A percentile compares a stretch with the other conserved stretches of the same genome.
phyloP scores from a whole-genome alignment of 2,113 vertebrate genomes.

The Hystrix brachyura region DNA sequence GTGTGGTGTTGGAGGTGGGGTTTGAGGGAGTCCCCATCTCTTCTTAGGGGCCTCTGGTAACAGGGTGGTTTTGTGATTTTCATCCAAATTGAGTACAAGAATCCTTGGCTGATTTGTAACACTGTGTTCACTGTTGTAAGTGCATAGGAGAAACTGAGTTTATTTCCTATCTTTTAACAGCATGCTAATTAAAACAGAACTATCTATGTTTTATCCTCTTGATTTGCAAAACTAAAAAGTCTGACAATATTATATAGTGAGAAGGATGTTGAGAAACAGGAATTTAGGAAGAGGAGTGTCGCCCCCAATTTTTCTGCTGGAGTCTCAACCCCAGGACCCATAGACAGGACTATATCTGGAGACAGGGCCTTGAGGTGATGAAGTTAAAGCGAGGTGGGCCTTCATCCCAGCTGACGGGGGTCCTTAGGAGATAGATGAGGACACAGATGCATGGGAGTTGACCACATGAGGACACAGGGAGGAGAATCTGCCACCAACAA shows the following conservation, averaged over 20 bases:
- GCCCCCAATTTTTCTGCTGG: background rate
- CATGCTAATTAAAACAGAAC: background rate
- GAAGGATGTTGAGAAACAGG: background rate
- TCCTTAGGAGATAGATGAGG: background rate
- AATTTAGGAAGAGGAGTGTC: background rate
- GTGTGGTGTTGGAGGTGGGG: background rate
- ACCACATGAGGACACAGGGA: background rate
- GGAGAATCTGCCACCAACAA: background rate
- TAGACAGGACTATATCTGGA: background rate
- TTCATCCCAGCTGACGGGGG: background rate
- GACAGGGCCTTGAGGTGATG: background rate
- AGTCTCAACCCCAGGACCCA: background rate
- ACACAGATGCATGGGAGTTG: too few relatives aligned
- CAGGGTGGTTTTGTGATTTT: background rate
- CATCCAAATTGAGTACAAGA: background rate
- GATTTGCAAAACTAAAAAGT: background rate
- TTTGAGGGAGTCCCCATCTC: background rate
- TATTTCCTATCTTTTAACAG: background rate
- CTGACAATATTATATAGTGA: background rate
- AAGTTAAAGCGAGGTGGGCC: background rate
- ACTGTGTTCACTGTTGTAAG: background rate
- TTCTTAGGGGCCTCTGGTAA: background rate
- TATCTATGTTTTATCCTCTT: background rate
- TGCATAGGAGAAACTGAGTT: background rate
- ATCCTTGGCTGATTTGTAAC: background rate